A percentile compares a stretch with the other conserved stretches of the same genome.
phyloP scores from a whole-genome alignment of 2,888 invertebrate species.

The Biston betularia region DNA sequence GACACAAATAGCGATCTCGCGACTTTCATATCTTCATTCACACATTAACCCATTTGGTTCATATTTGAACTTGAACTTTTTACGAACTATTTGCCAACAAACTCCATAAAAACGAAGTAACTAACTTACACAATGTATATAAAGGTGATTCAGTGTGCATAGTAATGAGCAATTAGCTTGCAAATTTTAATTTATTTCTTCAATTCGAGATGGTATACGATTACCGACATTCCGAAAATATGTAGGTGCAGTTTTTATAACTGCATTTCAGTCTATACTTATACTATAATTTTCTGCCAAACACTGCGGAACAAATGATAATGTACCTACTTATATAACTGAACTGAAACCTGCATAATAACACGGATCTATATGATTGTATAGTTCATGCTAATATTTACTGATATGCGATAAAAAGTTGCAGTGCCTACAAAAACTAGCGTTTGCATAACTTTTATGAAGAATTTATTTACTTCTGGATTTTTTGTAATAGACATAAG shows the following conservation, averaged over 20 bases:
- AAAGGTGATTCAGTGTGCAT: neutral
- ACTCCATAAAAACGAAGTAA: too few relatives aligned
- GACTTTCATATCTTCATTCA: too few relatives aligned
- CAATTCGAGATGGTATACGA: constrained; percentile 2
- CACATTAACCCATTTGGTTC: too few relatives aligned
- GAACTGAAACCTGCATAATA: constrained; percentile 4
- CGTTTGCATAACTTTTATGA: neutral
- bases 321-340: neutral
- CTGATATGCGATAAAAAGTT: constrained; percentile 4
- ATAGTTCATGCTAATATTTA: neutral
- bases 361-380: neutral
- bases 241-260: constrained; percentile 13
- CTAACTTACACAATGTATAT: too few relatives aligned
- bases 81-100: too few relatives aligned
- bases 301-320: constrained; percentile 24
- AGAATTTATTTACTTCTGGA: constrained; percentile 2
- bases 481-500: constrained; percentile 4
- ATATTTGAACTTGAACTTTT: too few relatives aligned
- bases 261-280: constrained; percentile 2
- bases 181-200: constrained; percentile 4
- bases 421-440: constrained; percentile 7
- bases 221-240: neutral
- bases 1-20: too few relatives aligned
- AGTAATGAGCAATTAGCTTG: constrained; percentile 1
- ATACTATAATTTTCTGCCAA: constrained; percentile 21